Base-by-base conservation (phyloP, 1,140 invertebrate genomes). In the Centruroides vittatus region DNA sequence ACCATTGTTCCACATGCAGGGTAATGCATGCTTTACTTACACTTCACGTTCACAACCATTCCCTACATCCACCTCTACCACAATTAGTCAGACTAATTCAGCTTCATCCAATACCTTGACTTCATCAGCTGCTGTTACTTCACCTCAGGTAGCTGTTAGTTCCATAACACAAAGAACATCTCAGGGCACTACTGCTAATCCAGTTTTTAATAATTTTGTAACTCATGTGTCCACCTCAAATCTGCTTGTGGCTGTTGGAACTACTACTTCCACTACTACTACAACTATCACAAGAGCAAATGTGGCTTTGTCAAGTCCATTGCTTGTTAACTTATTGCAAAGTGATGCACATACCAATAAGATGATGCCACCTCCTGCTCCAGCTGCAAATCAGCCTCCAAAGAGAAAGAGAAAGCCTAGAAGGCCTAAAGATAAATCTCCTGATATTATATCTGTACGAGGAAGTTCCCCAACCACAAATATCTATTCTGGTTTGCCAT, bases 241-340 rank as follows among this genome's bases (percentile, higher is more conserved):
- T n/a, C 60, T 47, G 50, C 41, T 41, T 41, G 41, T 41, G 8
- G 41, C 41, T 41, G 41, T 41, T 6, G 41, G 60, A 57, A 51
- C 60, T 51, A n/a, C 57, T 52, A 58, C 55, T 52, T 54, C 63
- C 36, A 60, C 58, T 55, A 47, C 60, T 55, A 61, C 57, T 48
- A 57, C 55, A 7, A 56, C 65, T 9, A 46, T 53, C 12, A 50
- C 57, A 11, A 49, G 59, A 57, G 62, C 61, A 51, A 67, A 81
- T 67, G 80, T 85, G 47, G 84, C 84, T 34, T 80, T 88, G 67
- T 88, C 88, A 61, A 92, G 88, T 73, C 90, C 90, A n/a, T 74
- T 94, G 58, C 77, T 94, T 52, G 90, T 94, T 4, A 95, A 94
- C 76, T 75, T 94, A 59, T 76, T 94, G 65, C 89, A 93, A 77